Base-by-base conservation (phyloP, 2,113 vertebrate genomes). In the Callorhinus ursinus region DNA sequence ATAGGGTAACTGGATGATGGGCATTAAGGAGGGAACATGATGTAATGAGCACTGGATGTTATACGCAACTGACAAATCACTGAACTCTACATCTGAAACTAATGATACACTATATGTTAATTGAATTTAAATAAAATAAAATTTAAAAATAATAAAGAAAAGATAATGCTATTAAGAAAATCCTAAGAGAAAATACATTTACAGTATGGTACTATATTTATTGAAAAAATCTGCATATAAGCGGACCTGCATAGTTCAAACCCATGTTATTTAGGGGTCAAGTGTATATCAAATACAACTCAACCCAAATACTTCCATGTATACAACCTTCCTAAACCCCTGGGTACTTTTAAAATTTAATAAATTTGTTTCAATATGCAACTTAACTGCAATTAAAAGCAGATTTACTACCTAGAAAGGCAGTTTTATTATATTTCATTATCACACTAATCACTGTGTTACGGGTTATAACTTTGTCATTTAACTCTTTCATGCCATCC, bases 201-300 rank as follows among this genome's bases (percentile, higher is more conserved):
- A 49, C 1, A 28, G 26, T 28, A 49, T 28, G 15, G 26, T 49
- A 76, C 26, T 28, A 3, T 46, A 18, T 49, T 69, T 69, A 36
- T 10, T 69, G 67, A 76, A 76, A 76, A 46, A 49, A 76, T 76
- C 26, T 46, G 42, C 24, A 28, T 76, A 49, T 31, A 76, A 76
- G 74, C 28, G 42, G 42, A 31, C 26, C 26, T 76, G 42, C 24
- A 76, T 42, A 76, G 74, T 15, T 76, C 42, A 16, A 76, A 49
- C 42, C 74, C 74, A 49, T 16, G 42, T 31, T 49, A 46, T 49
- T 28, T 76, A 28, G 14, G 42, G 7, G 26, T 49, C 26, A 76
- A 76, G 42, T 76, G 24, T 76, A 49, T 31, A 84, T 59, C 67
- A 96, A 63, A 88, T 39, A 71, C 24, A 95, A 92, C 46, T 93